A percentile compares a stretch with the other conserved stretches of the same genome.
Conservation (phyloP, 2,113 vertebrate species). For the Struthio camelus region DNA sequence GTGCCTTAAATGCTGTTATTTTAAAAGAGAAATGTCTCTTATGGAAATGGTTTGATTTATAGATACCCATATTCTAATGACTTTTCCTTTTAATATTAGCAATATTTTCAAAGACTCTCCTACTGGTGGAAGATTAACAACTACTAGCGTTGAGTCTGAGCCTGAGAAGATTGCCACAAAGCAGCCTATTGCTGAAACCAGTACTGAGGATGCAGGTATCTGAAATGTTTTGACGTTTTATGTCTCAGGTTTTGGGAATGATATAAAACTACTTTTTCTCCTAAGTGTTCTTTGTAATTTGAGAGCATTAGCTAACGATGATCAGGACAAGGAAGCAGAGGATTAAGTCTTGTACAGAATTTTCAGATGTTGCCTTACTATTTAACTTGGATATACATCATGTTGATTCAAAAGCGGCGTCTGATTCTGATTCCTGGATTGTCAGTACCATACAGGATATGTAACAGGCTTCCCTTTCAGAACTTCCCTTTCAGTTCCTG, state of each 20-base stretch:
- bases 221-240: not conserved
- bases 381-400: not conserved
- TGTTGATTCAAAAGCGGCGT: not conserved
- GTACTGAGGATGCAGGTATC: constrained; percentile 44
- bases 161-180: not conserved
- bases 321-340: not conserved
- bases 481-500: fast-evolving
- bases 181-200: not conserved
- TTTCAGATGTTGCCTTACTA: not conserved
- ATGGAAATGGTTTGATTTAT: not conserved
- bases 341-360: not conserved
- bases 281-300: fast-evolving
- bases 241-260: not conserved
- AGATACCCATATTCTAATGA: not conserved
- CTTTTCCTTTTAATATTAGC: not conserved
- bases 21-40: not conserved
- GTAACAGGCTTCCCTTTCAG: not conserved
- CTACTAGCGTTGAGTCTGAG: not conserved
- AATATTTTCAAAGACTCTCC: constrained; percentile 28
- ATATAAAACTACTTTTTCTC: not conserved
- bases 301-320: too few species aligned
- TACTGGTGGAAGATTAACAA: not conserved
- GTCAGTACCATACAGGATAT: too few species aligned
- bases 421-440: not conserved
- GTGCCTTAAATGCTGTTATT: not conserved